phyloP scores from a whole-genome alignment of 2,888 invertebrate genomes.

The Phania funesta region DNA sequence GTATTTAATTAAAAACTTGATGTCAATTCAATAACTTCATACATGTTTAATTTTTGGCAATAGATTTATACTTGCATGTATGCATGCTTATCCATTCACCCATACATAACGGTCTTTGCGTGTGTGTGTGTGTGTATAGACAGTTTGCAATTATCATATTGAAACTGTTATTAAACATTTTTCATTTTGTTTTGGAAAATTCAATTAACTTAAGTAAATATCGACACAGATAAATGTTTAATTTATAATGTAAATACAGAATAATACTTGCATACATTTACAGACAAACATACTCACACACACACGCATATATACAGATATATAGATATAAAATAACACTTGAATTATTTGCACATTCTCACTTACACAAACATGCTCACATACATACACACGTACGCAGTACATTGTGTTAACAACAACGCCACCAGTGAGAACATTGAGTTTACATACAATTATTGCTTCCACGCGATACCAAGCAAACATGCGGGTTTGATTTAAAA shows the following conservation, averaged over 20 bases:
- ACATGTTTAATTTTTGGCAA: conserved; percentile 28
- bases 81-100: neutral
- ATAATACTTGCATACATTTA: conserved; percentile 18
- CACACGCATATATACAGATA: neutral
- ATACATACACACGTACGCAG: neutral
- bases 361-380: neutral
- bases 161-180: conserved; percentile 61
- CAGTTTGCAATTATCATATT: conserved; percentile 56
- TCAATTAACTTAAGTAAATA: conserved; percentile 71
- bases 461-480: conserved; percentile 17
- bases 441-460: conserved; percentile 44
- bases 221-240: conserved; percentile 69
- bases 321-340: conserved; percentile 11
- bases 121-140: neutral
- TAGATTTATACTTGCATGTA: neutral
- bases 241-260: conserved; percentile 69
- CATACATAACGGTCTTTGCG: neutral
- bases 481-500: too few species aligned
- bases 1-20: conserved; percentile 42
- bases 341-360: conserved; percentile 42
- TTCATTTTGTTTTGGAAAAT: conserved; percentile 69
- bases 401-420: conserved; percentile 53
- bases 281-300: neutral
- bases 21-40: conserved; percentile 27
- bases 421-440: conserved; percentile 28